Evolutionary conservation across 2,797 vertebrate species (phyloP).

Genomic region (Periophthalmus magnuspinnatus): DNA sequence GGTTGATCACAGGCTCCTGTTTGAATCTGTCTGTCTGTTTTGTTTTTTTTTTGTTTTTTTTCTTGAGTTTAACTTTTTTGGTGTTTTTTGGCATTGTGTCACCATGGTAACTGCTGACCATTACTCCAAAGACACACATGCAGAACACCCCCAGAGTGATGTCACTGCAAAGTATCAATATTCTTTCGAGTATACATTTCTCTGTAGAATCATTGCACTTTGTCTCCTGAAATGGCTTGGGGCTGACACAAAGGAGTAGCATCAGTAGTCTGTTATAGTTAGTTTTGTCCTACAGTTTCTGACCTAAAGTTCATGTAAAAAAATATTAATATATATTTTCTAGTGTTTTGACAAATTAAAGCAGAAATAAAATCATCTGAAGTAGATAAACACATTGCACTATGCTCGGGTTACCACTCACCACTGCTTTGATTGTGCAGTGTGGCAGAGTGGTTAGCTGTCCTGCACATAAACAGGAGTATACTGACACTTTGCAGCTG

Average conservation of each 20-base stretch:
- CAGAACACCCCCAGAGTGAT: too few relatives aligned
- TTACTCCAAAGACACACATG: too few relatives aligned
- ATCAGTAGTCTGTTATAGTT: neutral
- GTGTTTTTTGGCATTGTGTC: too few relatives aligned
- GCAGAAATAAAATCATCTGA: neutral
- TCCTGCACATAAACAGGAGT: too few relatives aligned
- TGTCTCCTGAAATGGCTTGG: neutral
- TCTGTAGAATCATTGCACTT: conserved; percentile 35
- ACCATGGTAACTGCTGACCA: too few relatives aligned
- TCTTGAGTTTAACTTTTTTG: too few relatives aligned
- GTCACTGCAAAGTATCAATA: too few relatives aligned
- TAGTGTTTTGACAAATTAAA: neutral
- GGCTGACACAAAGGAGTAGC: neutral
- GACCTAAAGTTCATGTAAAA: neutral
- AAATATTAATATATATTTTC: neutral
- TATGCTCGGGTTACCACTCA: neutral
- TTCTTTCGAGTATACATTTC: neutral
- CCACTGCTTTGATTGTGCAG: neutral
- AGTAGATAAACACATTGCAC: neutral
- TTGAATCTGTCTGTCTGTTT: too few relatives aligned
- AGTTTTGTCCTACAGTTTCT: neutral
- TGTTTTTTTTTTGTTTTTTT: too few relatives aligned
- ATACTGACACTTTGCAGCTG: too few relatives aligned
- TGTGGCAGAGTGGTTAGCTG: neutral
- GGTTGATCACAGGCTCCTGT: too few relatives aligned